A percentile compares a stretch with the other conserved stretches of the same genome.
These are phyloP conservation scores for Tachina lurida DNA, from an alignment of 2,888 invertebrate genomes.

Conservation along the genomic window DNA sequence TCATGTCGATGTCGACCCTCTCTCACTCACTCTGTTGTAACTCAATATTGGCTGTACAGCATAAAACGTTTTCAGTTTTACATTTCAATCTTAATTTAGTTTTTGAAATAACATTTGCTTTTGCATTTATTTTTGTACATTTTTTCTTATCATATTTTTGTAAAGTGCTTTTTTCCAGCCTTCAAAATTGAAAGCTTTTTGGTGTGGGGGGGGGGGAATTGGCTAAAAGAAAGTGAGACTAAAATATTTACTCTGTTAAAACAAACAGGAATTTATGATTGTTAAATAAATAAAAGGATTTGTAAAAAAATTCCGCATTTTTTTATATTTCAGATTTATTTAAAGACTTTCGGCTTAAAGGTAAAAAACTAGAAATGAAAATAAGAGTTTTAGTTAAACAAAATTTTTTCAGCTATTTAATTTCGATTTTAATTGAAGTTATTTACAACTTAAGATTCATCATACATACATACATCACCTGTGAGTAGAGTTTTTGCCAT, in stretches of 20 bases:
- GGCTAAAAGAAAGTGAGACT: constrained; percentile 51
- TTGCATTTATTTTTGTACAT: constrained; percentile 33
- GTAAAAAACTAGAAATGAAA: neutral
- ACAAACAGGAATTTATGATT: constrained; percentile 70
- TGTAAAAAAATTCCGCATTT: neutral
- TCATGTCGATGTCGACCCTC: constrained; percentile 10
- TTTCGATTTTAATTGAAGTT: neutral
- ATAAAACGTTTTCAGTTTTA: constrained; percentile 82
- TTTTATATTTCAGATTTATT: neutral
- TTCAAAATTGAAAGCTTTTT: constrained; percentile 23
- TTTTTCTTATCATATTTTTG: constrained; percentile 34
- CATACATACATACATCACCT: constrained; percentile 14
- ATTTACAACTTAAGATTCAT: constrained; percentile 29
- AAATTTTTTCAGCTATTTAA: neutral
- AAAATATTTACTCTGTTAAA: constrained; percentile 64
- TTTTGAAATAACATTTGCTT: constrained; percentile 76
- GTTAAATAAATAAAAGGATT: constrained; percentile 51
- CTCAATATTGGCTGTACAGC: constrained; percentile 44
- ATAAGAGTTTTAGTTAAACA: neutral
- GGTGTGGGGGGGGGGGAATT: neutral
- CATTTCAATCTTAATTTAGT: constrained; percentile 82
- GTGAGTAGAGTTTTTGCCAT: neutral
- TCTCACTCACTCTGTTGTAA: constrained; percentile 24
- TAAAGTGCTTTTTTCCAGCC: constrained; percentile 54
- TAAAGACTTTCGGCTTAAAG: neutral